Evolutionary conservation across 64 coral and sea anemone genomes (phyloP), one percentile per base, ranked within the genome.

Genomic region (Dendrophyllia cribrosa): DNA sequence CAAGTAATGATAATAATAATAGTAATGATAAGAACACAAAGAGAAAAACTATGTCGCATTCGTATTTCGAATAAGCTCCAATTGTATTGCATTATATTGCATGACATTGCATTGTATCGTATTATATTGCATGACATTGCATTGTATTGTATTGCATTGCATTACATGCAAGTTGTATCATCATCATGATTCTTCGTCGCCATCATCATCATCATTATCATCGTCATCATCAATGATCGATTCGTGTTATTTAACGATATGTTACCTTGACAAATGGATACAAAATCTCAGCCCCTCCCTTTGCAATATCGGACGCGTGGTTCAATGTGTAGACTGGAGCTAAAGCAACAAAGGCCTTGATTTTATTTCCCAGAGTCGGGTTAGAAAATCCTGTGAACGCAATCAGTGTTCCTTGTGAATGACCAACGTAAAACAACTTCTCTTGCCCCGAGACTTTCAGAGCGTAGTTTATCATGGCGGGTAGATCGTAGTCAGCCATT

Each of bases 381-480:
- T 97, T 77, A 25, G 95, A 51, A 20, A 97, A 91, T 10, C 90
- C 91, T 26, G 79, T 93, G 49, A 97, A 97, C 3, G 62, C 95
- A 21, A 97, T 91, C 58, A 97, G 76, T 7, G 95, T 97, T 9
- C 95, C 95, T 25, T 97, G 95, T 3, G 95, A 97, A 48, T 97
- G 95, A 0, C 95, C 95, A 2, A 97, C 87, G 22, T 97, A 97
- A 59, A 75, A 97, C 65, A 97, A 50, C 53, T 97, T 45, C 0
- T 94, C 76, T 69, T 97, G 82, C 1, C 92, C 91, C 6, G 91
- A 70, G 51, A 90, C 92, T 13, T 85, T 79, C 8, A 97, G 59
- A 13, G 61, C 92, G 51, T 94, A 91, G 13, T 97, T 74, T 20
- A 97, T 97, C 95, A 97, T 94, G 53, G 95, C 91, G 16, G 95